Conservation (phyloP, 2,797 vertebrate genomes). For the Rhinoraja longicauda region DNA sequence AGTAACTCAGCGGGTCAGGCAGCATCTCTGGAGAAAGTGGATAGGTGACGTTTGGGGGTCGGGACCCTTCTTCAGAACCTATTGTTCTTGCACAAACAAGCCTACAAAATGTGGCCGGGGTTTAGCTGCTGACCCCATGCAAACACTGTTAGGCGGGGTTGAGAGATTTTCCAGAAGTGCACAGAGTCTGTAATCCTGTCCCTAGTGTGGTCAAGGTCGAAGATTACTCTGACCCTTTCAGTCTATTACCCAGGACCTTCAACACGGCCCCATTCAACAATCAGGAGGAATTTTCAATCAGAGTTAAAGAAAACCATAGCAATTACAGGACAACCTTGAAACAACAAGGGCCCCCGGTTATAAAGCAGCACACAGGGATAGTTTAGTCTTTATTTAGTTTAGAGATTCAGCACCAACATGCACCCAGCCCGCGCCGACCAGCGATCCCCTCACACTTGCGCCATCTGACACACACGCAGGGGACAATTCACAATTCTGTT, state of each 20-base stretch:
- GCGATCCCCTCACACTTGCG: no score
- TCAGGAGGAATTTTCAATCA: not conserved
- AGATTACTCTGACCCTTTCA: not conserved
- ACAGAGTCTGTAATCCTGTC: not conserved
- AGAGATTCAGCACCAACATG: no score
- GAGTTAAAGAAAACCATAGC: not conserved
- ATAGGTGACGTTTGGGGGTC: no score
- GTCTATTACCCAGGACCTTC: not conserved
- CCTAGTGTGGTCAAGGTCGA: not conserved
- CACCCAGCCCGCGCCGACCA: no score
- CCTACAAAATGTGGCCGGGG: not conserved
- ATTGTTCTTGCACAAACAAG: not conserved
- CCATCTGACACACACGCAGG: no score
- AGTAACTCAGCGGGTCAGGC: no score
- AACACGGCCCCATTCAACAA: constrained; percentile 29
- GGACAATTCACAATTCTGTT: no score
- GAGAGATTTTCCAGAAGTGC: not conserved
- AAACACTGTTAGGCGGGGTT: no score
- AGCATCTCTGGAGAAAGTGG: no score
- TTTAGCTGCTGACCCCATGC: not conserved
- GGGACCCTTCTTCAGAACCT: no score
- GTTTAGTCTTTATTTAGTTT: not conserved
- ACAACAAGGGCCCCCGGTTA: not conserved
- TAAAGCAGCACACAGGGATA: not conserved
- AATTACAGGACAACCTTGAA: not conserved